phyloP scores from a whole-genome alignment of 2,797 vertebrate genomes.

The Lagorchestes hirsutus region DNA sequence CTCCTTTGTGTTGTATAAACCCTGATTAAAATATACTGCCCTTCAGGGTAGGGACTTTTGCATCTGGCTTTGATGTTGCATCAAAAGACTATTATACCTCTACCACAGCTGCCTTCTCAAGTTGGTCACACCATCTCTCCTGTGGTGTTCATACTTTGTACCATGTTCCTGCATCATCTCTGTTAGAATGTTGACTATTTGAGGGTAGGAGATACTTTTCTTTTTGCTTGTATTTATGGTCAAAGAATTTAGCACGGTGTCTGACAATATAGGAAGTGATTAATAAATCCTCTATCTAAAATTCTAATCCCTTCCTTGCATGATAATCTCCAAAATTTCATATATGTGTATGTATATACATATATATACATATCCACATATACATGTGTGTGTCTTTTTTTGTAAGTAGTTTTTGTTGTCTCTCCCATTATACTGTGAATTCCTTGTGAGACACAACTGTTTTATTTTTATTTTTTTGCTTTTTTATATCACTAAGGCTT shows the following conservation, averaged over 20 bases:
- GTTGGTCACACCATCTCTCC: background rate
- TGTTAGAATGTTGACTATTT: background rate
- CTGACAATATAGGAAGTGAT: background rate
- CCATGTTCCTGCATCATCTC: background rate
- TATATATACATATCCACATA: background rate
- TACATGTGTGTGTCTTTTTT: background rate
- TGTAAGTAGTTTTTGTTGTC: background rate
- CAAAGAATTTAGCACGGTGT: background rate
- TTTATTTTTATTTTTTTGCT: background rate
- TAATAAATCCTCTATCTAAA: background rate
- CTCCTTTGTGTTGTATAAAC: background rate
- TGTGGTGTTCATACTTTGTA: background rate
- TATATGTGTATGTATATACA: background rate
- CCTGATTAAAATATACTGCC: background rate
- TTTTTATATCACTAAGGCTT: background rate
- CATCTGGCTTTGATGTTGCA: background rate
- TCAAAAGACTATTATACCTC: background rate
- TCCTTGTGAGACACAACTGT: background rate
- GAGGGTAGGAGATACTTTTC: background rate
- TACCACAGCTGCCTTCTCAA: background rate
- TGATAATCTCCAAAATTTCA: background rate
- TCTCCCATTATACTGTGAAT: background rate
- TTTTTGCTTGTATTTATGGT: background rate
- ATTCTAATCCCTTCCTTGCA: background rate
- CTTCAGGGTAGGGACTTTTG: background rate